Evolutionary conservation across 2,888 invertebrate species (phyloP).

Genomic region (Unio delphinus): DNA sequence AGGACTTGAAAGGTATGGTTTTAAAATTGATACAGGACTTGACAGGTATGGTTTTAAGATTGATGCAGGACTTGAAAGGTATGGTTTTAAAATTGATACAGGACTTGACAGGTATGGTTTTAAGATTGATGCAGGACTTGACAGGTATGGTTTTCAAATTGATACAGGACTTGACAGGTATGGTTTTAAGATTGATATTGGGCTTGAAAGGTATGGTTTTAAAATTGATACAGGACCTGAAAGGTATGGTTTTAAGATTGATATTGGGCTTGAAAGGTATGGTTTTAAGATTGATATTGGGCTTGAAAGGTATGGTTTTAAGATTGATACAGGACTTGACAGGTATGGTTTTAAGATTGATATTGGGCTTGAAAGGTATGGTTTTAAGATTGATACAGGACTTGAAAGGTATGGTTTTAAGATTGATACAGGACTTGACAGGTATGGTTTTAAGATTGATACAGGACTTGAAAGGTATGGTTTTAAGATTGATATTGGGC

Average conservation of each 20-base stretch:
- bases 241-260: constrained; percentile 3
- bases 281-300: constrained; percentile 82
- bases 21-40: too few species aligned
- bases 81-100: too few species aligned
- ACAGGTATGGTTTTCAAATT: too few species aligned
- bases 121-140: too few species aligned
- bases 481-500: constrained; percentile 83
- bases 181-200: constrained; percentile 83
- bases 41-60: too few species aligned
- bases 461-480: constrained; percentile 73
- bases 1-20: too few species aligned
- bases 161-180: constrained; percentile 24
- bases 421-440: too few species aligned
- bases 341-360: constrained; percentile 81
- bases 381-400: constrained; percentile 82
- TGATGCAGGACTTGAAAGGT: too few species aligned
- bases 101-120: too few species aligned
- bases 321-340: constrained; percentile 81
- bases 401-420: constrained; percentile 66
- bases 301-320: constrained; percentile 73
- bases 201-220: constrained; percentile 66
- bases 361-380: constrained; percentile 73
- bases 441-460: constrained; percentile 86
- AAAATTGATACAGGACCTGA: constrained; percentile 84
- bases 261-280: constrained; percentile 32